These are phyloP conservation scores for Formicarius rufipectus DNA, from an alignment of 2,113 vertebrate genomes.

Conservation along the genomic window DNA sequence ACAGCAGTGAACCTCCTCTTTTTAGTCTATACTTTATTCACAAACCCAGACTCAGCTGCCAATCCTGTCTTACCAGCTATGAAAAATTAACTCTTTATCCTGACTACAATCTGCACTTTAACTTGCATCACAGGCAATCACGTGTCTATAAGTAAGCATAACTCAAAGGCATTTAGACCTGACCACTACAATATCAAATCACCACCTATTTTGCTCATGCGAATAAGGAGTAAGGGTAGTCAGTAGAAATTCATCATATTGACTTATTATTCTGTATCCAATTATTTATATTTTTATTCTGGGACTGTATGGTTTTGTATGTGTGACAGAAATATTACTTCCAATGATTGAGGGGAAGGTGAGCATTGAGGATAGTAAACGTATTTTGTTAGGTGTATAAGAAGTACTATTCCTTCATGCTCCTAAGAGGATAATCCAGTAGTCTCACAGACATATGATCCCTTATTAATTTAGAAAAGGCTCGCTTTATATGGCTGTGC, in stretches of 20 bases:
- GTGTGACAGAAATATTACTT: not conserved
- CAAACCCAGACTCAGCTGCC: not conserved
- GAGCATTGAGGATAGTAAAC: not conserved
- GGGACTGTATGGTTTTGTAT: not conserved
- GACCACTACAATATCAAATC: not conserved
- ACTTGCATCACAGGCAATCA: not conserved
- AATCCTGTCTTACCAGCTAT: not conserved
- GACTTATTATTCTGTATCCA: not conserved
- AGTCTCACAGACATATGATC: not conserved
- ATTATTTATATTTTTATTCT: not conserved
- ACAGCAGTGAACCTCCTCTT: not conserved
- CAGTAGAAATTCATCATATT: not conserved
- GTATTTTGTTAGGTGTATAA: not conserved
- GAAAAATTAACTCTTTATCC: not conserved
- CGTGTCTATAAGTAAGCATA: not conserved
- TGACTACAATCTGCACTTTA: not conserved
- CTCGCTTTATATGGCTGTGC: not conserved
- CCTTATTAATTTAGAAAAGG: not conserved
- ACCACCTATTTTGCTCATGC: not conserved
- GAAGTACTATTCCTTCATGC: not conserved
- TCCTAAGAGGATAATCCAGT: not conserved
- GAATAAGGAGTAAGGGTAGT: not conserved
- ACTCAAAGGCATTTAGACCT: not conserved
- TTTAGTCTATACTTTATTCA: not conserved
- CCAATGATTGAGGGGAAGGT: fast-evolving